Percentiles rank a stretch among this genome's conserved stretches.
phyloP scores from a whole-genome alignment of 1,140 invertebrate species.

The Procambarus clarkii region DNA sequence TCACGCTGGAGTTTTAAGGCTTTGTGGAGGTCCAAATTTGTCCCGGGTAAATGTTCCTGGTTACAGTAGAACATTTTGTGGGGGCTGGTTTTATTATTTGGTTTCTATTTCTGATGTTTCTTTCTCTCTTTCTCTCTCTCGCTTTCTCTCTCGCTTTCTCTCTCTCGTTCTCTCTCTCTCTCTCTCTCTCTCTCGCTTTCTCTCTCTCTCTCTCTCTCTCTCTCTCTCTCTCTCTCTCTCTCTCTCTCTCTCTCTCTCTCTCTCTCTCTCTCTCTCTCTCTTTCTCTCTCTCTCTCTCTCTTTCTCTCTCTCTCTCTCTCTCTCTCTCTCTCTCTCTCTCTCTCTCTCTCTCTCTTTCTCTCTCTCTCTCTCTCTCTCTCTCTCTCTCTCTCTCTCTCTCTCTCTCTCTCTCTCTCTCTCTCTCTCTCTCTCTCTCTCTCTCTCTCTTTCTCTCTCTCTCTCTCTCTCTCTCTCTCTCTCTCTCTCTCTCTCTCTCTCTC shows the following conservation, averaged over 20 bases:
- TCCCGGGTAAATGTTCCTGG: too few relatives aligned
- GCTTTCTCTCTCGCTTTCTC: too few relatives aligned
- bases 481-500: slow-evolving; percentile 20
- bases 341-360: slow-evolving; percentile 18
- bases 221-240: slow-evolving; percentile 19
- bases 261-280: slow-evolving; percentile 37
- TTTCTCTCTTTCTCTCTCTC: too few relatives aligned
- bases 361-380: background rate
- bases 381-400: too few relatives aligned
- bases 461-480: slow-evolving; percentile 23
- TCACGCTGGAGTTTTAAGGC: too few relatives aligned
- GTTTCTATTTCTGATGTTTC: too few relatives aligned
- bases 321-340: slow-evolving; percentile 23
- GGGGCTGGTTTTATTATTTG: too few relatives aligned
- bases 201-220: slow-evolving; percentile 19
- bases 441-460: background rate
- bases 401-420: background rate
- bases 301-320: background rate
- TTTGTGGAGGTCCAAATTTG: too few relatives aligned
- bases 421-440: background rate
- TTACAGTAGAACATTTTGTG: too few relatives aligned
- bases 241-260: slow-evolving; percentile 26
- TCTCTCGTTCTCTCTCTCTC: background rate
- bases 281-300: background rate
- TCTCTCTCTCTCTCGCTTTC: background rate